These are phyloP conservation scores for Macquaria ambigua DNA, from an alignment of 2,113 vertebrate genomes.

Conservation along the genomic window DNA sequence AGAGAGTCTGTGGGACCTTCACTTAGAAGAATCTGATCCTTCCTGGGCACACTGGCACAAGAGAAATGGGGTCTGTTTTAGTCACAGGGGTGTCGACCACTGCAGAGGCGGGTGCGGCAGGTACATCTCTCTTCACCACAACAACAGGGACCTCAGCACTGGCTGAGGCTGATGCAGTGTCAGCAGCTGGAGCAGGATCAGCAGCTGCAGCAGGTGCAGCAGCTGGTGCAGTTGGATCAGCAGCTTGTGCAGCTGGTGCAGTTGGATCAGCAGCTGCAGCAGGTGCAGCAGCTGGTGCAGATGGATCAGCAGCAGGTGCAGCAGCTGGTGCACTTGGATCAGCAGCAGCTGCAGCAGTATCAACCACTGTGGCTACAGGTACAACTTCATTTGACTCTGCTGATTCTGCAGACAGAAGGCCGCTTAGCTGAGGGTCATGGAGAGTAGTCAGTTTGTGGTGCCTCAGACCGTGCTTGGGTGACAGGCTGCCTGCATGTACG, in stretches of 20 bases:
- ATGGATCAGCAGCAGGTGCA: not conserved
- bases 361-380: not conserved
- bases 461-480: conserved; percentile 57
- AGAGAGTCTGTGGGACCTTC: conserved; percentile 11
- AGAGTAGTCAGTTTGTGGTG: conserved; percentile 76
- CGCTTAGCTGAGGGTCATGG: conserved; percentile 64
- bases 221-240: not conserved
- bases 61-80: not conserved
- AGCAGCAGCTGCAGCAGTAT: not conserved
- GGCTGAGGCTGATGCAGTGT: not conserved
- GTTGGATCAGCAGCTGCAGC: not conserved
- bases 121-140: conserved; percentile 67
- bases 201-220: not conserved
- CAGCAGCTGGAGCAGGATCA: not conserved
- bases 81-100: not conserved
- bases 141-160: not conserved
- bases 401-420: conserved; percentile 78
- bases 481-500: conserved; percentile 22
- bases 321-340: not conserved
- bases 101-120: not conserved
- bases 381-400: conserved; percentile 73
- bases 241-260: not conserved
- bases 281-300: not conserved
- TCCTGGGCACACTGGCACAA: conserved; percentile 76
- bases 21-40: conserved; percentile 73